These are phyloP conservation scores for Ceratina japonica DNA, from an alignment of 1,140 invertebrate genomes.

Conservation along the genomic window DNA sequence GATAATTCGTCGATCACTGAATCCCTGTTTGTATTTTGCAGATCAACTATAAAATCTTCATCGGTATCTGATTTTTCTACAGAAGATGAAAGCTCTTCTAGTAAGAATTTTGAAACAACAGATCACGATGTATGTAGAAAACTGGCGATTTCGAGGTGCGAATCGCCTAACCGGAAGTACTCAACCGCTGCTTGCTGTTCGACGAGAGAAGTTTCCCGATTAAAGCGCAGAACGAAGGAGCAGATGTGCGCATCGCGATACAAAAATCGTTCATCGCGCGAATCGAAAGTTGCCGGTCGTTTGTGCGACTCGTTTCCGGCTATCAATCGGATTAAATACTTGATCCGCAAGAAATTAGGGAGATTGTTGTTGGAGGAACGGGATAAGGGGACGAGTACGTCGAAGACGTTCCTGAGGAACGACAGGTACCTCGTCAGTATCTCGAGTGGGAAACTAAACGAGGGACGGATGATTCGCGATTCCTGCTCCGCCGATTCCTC, in stretches of 20 bases:
- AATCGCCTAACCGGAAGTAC: background rate
- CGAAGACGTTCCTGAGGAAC: slow-evolving; percentile 31
- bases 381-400: slow-evolving; percentile 5
- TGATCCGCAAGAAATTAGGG: slow-evolving; percentile 55
- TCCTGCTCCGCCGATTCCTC: background rate
- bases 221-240: background rate
- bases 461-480: background rate
- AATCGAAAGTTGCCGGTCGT: background rate
- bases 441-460: slow-evolving; percentile 9
- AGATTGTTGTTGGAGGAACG: slow-evolving; percentile 39
- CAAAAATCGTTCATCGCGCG: background rate
- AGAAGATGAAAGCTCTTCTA: background rate
- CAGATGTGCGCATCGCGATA: background rate
- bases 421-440: slow-evolving; percentile 17
- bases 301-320: slow-evolving; percentile 28
- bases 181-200: too few relatives aligned
- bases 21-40: slow-evolving; percentile 8
- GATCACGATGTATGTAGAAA: background rate
- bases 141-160: too few relatives aligned
- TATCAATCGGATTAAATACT: slow-evolving; percentile 49
- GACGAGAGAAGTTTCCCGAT: background rate
- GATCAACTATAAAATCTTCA: background rate
- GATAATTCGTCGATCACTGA: background rate
- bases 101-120: background rate
- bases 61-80: background rate